Base-by-base conservation (phyloP, 2,888 invertebrate genomes). In the Hyposoter didymator region DNA sequence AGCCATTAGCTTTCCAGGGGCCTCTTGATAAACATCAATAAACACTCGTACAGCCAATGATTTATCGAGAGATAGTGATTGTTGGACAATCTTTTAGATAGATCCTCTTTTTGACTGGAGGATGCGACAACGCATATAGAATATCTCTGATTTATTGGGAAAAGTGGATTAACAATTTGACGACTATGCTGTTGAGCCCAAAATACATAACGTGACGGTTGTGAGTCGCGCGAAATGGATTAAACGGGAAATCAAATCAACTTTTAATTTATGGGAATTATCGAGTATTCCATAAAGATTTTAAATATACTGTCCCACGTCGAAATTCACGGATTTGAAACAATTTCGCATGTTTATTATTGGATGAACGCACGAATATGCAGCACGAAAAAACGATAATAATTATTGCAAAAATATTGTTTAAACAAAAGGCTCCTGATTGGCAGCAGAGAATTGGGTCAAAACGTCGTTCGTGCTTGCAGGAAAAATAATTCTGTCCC, bases 141-240 rank as follows among this genome's bases (percentile, higher is more conserved):
- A 43, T 70, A 49, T 69, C 32, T 49, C 22, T 70, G 70, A 70
- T 70, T 70, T 70, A 70, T 70, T 4, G 22, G 32, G 70, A 47
- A 45, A 70, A 70, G 70, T 70, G 17, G 70, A 70, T 70, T 70
- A 70, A 70, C 69, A 47, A 47, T 43, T 45, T 70, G 69, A 70
- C 69, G 47, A 14, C 47, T 17, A 70, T 43, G 47, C 4, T n/a
- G 32, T 70, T 49, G 70, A 70, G 70, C 49, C 49, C 17, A 28
- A 70, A 70, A 49, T 70, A 70, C 70, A 45, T n/a, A 49, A 70
- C 47, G 70, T 47, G 70, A 28, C 47, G 19, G 70, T 49, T 49
- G 28, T 5, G 49, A 17, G 28, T 2, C n/a, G 19, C 32, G 47
- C 49, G 28, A 32, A 70, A 45, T 32, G 49, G 49, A 28, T 70